A percentile compares a stretch with the other conserved stretches of the same genome.
These are phyloP conservation scores for Tragopan temminckii DNA, from an alignment of 2,797 vertebrate species.

Conservation along the genomic window DNA sequence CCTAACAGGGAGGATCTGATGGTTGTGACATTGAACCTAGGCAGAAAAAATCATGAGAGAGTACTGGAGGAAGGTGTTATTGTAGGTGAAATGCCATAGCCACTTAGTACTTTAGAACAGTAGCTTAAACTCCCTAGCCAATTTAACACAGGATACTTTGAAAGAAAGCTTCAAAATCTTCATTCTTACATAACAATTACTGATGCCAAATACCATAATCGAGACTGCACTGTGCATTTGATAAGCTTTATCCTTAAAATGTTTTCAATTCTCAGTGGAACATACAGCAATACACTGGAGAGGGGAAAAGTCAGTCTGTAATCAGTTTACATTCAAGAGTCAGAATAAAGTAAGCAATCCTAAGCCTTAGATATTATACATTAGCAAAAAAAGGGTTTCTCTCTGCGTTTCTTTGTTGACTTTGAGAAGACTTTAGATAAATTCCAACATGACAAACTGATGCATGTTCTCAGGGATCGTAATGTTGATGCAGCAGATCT, in stretches of 20 bases:
- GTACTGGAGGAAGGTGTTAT: background rate
- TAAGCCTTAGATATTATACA: background rate
- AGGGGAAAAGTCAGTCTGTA: background rate
- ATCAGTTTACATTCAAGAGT: background rate
- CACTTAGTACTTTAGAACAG: background rate
- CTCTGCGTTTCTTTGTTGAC: slow-evolving; percentile 5
- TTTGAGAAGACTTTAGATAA: slow-evolving; percentile 39
- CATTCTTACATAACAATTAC: background rate
- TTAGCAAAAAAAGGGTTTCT: background rate
- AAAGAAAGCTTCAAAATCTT: background rate
- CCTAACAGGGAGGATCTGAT: background rate
- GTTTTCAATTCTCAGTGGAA: background rate
- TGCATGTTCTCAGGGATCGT: background rate
- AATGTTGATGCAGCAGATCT: slow-evolving; percentile 35
- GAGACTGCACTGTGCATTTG: rapidly evolving
- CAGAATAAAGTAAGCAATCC: background rate
- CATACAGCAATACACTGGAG: background rate
- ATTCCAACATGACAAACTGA: slow-evolving; percentile 23
- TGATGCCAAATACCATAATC: background rate
- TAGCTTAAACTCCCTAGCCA: background rate
- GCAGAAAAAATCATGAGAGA: background rate
- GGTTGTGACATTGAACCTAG: background rate
- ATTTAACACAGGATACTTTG: background rate
- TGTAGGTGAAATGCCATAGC: background rate
- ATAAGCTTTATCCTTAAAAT: background rate